Evolutionary conservation across 2,888 invertebrate genomes (phyloP), one percentile per base, ranked within the genome.

Genomic region (Drosophila flavopinicola): DNA sequence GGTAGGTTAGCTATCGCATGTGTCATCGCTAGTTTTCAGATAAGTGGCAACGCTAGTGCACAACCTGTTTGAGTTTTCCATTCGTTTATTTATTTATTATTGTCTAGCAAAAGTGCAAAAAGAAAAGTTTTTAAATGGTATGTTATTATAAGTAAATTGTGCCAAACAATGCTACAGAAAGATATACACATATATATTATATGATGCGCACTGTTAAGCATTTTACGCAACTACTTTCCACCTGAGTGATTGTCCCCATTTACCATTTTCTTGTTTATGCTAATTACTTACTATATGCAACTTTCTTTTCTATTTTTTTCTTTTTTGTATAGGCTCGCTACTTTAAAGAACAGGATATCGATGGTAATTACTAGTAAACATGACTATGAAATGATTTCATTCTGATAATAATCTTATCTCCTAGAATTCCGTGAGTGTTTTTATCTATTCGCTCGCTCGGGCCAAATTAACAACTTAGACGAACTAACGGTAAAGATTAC

Each of bases 371-470:
- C 10, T 13, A 54, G 0, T 6, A 7, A 37, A 15, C 9, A n/a
- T 32, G 3, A 35, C 20, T 9, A 38, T 33, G 23, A 20, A 42
- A 63, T 83, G 64, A 76, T 39, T 44, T 76, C 75, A 83, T 67
- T 25, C 47, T 30, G 15, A 42, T 56, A 35, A 44, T 20, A 33
- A 20, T 42, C 59, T 75, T 75, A 74, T 74, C 63, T 74, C 2
- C 6, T 91, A 98, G 98, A 98, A 91, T 98, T 98, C 91, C 94
- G 98, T 88, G 98, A 99, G 92, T 99, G 98, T 88, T 99, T 98
- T 92, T 98, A 97, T 90, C 92, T 99, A 52, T 98, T 98, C 90
- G 98, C 98, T 0, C 93, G 97, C 41, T 96, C 95, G 29, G 98
- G 97, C 0, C 95, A 96, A 90, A 98, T 99, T 49, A 95, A 95